Conservation (phyloP, 1,140 invertebrate genomes). For the Drosophila ambigua region DNA sequence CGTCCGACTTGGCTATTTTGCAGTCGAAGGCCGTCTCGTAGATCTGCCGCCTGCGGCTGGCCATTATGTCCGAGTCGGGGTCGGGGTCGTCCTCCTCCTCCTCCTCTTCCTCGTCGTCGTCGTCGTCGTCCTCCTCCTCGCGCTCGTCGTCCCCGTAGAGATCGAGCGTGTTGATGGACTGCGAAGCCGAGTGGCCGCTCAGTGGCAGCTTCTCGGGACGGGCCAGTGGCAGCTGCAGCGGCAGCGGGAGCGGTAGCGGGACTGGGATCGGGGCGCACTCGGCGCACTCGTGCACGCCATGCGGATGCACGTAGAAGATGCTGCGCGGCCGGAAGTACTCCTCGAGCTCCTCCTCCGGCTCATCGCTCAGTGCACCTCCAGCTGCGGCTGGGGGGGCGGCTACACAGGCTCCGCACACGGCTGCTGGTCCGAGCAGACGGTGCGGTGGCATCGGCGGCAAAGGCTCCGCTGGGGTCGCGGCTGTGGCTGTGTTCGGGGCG, state of each 20-base stretch:
- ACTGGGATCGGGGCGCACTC: slow-evolving; percentile 77
- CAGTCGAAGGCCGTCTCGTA: slow-evolving; percentile 96
- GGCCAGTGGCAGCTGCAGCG: slow-evolving; percentile 24
- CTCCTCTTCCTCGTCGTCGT: not conserved
- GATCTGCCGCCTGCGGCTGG: slow-evolving; percentile 86
- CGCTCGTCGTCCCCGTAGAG: slow-evolving; percentile 38
- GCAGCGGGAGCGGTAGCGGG: slow-evolving; percentile 10
- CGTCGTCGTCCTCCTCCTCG: slow-evolving; percentile 44
- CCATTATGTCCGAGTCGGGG: slow-evolving; percentile 71
- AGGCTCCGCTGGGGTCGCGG: slow-evolving; percentile 2
- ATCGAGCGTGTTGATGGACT: slow-evolving; percentile 39
- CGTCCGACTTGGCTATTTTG: slow-evolving; percentile 91
- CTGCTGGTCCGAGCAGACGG: slow-evolving; percentile 86
- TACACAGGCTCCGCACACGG: slow-evolving; percentile 87
- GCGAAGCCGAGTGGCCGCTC: slow-evolving; percentile 6
- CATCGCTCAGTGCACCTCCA: slow-evolving; percentile 46
- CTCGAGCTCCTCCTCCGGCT: slow-evolving; percentile 85
- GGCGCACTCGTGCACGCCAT: slow-evolving; percentile 84
- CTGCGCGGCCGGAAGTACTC: slow-evolving; percentile 86
- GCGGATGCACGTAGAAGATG: slow-evolving; percentile 86
- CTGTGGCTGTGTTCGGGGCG: not conserved
- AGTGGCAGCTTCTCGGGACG: not conserved
- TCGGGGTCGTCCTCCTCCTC: slow-evolving; percentile 41
- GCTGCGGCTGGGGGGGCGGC: slow-evolving; percentile 80
- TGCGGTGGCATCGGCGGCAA: slow-evolving; percentile 85